Conservation (phyloP, 2,888 invertebrate species). For the Pristionchus mayeri region DNA sequence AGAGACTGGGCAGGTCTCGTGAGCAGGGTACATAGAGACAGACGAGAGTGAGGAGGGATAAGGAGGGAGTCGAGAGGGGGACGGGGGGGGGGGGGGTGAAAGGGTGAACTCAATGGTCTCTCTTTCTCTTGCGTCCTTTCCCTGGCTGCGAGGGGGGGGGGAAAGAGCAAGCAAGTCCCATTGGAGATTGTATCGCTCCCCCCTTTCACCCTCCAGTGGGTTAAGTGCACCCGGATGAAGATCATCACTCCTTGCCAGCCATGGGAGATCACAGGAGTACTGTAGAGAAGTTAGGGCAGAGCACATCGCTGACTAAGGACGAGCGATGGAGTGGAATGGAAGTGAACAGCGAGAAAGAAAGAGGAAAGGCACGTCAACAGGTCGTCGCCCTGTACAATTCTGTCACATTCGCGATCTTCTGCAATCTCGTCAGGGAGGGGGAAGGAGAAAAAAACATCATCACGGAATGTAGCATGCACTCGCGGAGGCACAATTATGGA, state of each 20-base stretch:
- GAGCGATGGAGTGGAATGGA: not conserved
- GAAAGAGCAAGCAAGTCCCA: not conserved
- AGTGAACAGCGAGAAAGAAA: not conserved
- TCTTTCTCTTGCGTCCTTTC: not conserved
- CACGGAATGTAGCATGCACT: no score
- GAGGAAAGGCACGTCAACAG: not conserved
- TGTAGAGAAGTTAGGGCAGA: no score
- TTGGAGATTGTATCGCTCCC: slow-evolving; percentile 5
- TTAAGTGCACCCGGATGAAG: not conserved
- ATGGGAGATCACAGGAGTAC: not conserved
- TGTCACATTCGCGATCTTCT: slow-evolving; percentile 1
- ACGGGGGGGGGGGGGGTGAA: not conserved
- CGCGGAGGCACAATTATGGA: no score
- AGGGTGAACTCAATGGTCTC: slow-evolving; percentile 2
- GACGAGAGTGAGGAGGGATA: not conserved
- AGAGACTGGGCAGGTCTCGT: slow-evolving; percentile 24
- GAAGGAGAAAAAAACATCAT: not conserved
- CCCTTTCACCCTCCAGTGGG: not conserved
- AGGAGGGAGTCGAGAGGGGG: not conserved
- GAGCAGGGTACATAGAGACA: slow-evolving; percentile 39
- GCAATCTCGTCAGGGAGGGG: not conserved
- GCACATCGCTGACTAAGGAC: no score
- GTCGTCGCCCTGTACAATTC: not conserved
- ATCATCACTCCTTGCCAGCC: not conserved
- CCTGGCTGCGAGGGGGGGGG: not conserved